Conservation (phyloP, 1,140 invertebrate species). For the Portunus trituberculatus region DNA sequence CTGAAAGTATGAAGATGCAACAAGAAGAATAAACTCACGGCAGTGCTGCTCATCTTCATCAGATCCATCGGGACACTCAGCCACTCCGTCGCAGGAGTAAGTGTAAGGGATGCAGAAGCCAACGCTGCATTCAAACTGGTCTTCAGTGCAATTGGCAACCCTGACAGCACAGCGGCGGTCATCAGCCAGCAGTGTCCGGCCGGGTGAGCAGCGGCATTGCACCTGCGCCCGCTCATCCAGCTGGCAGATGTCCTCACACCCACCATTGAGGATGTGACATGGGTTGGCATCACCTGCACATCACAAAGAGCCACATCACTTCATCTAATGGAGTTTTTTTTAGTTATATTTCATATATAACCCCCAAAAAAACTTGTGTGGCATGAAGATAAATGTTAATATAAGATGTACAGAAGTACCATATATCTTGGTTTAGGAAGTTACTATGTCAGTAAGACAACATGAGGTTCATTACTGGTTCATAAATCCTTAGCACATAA, state of each 20-base stretch:
- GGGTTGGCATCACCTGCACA: slow-evolving; percentile 65
- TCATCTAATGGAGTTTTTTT: neutral
- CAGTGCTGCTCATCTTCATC: slow-evolving; percentile 86
- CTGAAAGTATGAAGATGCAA: neutral
- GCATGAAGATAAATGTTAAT: too few species aligned
- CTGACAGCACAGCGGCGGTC: slow-evolving; percentile 82
- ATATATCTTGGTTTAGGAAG: too few species aligned
- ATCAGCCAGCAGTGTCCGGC: slow-evolving; percentile 82
- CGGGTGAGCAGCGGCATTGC: slow-evolving; percentile 85
- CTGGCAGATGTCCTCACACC: slow-evolving; percentile 87
- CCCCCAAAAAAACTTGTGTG: neutral
- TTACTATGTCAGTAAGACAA: too few species aligned
- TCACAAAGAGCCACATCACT: neutral
- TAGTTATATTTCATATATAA: neutral
- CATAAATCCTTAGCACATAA: too few species aligned
- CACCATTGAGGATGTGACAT: slow-evolving; percentile 83
- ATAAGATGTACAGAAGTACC: too few species aligned
- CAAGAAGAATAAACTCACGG: slow-evolving; percentile 55
- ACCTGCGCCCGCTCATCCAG: slow-evolving; percentile 83
- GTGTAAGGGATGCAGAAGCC: slow-evolving; percentile 88
- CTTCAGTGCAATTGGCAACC: slow-evolving; percentile 80
- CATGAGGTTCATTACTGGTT: too few species aligned
- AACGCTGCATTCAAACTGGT: slow-evolving; percentile 83
- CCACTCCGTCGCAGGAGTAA: slow-evolving; percentile 88
- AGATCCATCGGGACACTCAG: slow-evolving; percentile 87